phyloP scores from a whole-genome alignment of 2,797 vertebrate genomes.

The Luscinia megarhynchos region DNA sequence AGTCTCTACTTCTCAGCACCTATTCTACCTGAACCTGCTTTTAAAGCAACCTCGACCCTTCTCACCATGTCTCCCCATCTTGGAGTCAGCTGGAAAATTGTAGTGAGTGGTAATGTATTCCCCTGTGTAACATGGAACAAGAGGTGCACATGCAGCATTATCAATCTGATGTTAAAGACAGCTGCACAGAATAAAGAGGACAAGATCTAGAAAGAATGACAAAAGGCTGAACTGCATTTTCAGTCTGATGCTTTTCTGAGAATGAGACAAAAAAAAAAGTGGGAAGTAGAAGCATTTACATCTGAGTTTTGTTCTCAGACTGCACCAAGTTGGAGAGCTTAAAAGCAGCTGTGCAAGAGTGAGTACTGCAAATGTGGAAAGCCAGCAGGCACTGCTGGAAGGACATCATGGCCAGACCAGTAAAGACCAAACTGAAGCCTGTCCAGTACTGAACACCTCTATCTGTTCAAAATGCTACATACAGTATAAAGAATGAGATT shows the following conservation, averaged over 20 bases:
- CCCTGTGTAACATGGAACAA: not conserved
- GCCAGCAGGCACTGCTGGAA: not conserved
- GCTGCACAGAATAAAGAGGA: not conserved
- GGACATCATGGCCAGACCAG: not conserved
- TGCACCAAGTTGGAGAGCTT: not conserved
- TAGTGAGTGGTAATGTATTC: not conserved
- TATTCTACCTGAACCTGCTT: not conserved
- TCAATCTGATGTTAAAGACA: not conserved
- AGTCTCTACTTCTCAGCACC: not conserved
- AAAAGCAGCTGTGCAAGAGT: not conserved
- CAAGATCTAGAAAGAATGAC: not conserved
- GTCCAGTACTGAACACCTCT: not conserved
- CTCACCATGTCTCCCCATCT: not conserved
- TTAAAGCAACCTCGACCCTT: not conserved
- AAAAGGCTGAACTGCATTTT: slow-evolving; percentile 8
- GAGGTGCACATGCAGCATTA: not conserved
- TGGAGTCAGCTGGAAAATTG: not conserved
- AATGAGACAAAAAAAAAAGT: not conserved
- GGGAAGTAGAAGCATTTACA: not conserved
- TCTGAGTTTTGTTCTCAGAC: not conserved
- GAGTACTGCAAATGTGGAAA: not conserved
- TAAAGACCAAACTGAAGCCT: not conserved
- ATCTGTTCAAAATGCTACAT: not conserved
- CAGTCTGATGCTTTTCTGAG: not conserved
- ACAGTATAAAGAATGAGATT: not conserved